Evolutionary conservation across 2,113 vertebrate genomes (phyloP).

Genomic region (Fregata magnificens): DNA sequence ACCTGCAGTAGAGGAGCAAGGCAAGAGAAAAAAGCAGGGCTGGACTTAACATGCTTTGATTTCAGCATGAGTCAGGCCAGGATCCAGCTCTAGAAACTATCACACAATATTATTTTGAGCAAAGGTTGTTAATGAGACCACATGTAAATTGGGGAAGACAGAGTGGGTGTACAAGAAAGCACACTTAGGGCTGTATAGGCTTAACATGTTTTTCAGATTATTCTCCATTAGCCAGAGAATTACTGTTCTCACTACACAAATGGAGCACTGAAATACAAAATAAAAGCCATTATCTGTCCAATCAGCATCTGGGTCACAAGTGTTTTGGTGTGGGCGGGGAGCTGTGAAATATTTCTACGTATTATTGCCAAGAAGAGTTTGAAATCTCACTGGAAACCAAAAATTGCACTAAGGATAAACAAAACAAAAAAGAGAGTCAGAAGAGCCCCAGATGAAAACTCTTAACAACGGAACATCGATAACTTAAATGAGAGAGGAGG

Average conservation of each 20-base stretch:
- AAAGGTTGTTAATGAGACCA: background rate
- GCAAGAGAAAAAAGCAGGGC: background rate
- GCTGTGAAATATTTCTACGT: constrained; percentile 12
- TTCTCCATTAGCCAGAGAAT: background rate
- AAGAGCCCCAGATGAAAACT: background rate
- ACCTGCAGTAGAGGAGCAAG: background rate
- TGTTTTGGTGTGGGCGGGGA: background rate
- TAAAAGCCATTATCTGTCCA: background rate
- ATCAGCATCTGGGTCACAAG: background rate
- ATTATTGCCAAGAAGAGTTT: background rate
- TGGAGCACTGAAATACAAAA: background rate
- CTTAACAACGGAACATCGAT: background rate
- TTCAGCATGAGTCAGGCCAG: background rate
- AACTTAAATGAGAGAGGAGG: background rate
- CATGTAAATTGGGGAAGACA: background rate
- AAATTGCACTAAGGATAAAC: background rate
- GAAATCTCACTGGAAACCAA: background rate
- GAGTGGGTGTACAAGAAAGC: background rate
- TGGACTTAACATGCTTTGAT: background rate
- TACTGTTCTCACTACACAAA: background rate
- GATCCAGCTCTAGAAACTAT: background rate
- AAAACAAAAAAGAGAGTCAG: background rate
- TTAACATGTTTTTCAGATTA: constrained; percentile 10
- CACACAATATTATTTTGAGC: background rate
- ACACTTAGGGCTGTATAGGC: background rate